Percentiles rank a stretch among this genome's conserved stretches.
phyloP scores from a whole-genome alignment of 64 coral and sea anemone species.

The Hydrozoanthus tunicans region DNA sequence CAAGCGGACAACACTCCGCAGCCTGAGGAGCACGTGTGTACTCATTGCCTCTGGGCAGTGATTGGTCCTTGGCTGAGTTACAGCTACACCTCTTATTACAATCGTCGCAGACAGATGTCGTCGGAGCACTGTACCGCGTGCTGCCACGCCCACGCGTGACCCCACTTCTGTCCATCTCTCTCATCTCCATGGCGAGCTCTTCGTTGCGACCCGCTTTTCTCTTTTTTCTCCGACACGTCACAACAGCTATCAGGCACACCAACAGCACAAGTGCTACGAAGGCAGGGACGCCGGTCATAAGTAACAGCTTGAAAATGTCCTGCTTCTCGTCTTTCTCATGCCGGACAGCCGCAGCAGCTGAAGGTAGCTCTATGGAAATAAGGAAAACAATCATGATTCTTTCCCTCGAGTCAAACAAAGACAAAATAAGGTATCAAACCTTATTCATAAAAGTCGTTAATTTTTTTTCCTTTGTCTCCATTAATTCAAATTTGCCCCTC shows the following conservation, averaged over 20 bases:
- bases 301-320: slow-evolving; percentile 26
- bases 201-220: background rate
- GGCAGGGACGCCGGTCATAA: slow-evolving; percentile 47
- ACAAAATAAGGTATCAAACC: too few relatives aligned
- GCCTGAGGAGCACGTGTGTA: slow-evolving; percentile 5
- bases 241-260: slow-evolving; percentile 9
- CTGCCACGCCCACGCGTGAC: slow-evolving; percentile 48
- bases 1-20: slow-evolving; percentile 35
- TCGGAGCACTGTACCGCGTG: slow-evolving; percentile 39
- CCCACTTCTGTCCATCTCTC: background rate
- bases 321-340: slow-evolving; percentile 15
- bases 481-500: too few relatives aligned
- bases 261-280: slow-evolving; percentile 34
- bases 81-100: slow-evolving; percentile 43
- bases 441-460: too few relatives aligned
- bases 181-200: slow-evolving; percentile 18
- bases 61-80: slow-evolving; percentile 5
- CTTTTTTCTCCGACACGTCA: slow-evolving; percentile 28
- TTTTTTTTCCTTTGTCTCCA: too few relatives aligned
- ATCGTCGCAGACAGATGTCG: background rate
- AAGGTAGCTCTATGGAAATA: background rate
- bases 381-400: background rate
- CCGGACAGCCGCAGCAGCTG: slow-evolving; percentile 16
- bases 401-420: too few relatives aligned
- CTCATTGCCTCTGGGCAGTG: slow-evolving; percentile 40